Base-by-base conservation (phyloP, 2,888 invertebrate genomes). In the Andrena hattorfiana region DNA sequence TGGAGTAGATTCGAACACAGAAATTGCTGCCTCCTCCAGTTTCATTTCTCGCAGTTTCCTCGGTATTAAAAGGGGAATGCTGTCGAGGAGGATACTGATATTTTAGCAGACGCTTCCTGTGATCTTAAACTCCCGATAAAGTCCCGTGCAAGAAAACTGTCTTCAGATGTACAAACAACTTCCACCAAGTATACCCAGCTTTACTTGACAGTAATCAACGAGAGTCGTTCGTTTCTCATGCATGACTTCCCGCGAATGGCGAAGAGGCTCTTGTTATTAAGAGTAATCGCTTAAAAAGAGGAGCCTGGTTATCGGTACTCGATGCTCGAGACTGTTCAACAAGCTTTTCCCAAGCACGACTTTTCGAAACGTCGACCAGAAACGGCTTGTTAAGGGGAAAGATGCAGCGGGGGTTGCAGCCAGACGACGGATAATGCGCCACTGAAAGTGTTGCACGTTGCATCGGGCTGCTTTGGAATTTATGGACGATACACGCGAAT, bases 381-480 rank as follows among this genome's bases (percentile, higher is more conserved):
- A 59, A 30, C 49, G 49, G 68, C 42, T 71, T 26, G 80, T 80
- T 70, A 28, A 16, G 23, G 6, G 23, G 35, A 28, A 71, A 66
- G 71, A 74, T 60, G 69, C 67, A 35, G 7, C 16, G 30, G 23
- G 23, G 20, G 68, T 16, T 67, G 42, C 67, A 73, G 66, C 20
- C 26, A 54, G 13, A 49, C 32, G 63, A 73, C 48, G 78, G 76
- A 49, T 88, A 88, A 85, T 75, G 67, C 80, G 78, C 54, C 42
- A 49, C 76, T 82, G 70, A 87, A 89, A 85, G 81, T 87, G 87
- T 85, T 77, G 75, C 78, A 70, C 77, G 81, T 84, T 87, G 83
- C 77, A 72, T 75, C 87, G 70, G 66, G 56, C 73, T 69, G 81
- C 77, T 67, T 78, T 67, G 68, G 85, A 87, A 87, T 87, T 87